Conservation (phyloP, 2,113 vertebrate genomes). For the Suricata suricatta region DNA sequence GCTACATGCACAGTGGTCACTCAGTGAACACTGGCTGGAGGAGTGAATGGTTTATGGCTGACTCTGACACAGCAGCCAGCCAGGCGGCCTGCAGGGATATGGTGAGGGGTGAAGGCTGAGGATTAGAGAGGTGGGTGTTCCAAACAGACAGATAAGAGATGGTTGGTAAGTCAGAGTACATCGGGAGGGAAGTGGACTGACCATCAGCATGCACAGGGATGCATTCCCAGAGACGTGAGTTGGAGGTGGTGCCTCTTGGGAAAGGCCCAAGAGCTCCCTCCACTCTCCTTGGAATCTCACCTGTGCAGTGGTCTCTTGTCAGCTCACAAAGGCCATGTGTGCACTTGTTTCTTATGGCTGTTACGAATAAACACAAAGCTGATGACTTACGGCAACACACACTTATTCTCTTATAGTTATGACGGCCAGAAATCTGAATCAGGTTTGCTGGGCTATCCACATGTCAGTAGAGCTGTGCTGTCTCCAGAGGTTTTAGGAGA, state of each 20-base stretch:
- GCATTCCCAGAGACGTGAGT: not conserved
- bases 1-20: too few relatives aligned
- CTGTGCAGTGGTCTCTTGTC: not conserved
- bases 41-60: too few relatives aligned
- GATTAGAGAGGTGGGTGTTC: too few relatives aligned
- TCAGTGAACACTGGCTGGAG: not conserved
- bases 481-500: not conserved
- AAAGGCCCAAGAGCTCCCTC: too few relatives aligned
- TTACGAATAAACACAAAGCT: not conserved
- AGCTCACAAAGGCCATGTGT: too few relatives aligned
- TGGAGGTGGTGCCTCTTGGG: not conserved
- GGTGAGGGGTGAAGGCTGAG: not conserved
- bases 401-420: not conserved
- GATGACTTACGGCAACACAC: not conserved
- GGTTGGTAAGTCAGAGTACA: not conserved
- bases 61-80: not conserved
- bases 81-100: not conserved
- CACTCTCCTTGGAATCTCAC: not conserved
- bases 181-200: too few relatives aligned
- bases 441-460: too few relatives aligned
- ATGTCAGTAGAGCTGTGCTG: fast-evolving
- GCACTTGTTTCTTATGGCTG: not conserved
- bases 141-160: not conserved
- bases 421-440: not conserved
- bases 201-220: not conserved